phyloP scores from a whole-genome alignment of 2,888 invertebrate genomes.

The Melikaiella ostensackeni region DNA sequence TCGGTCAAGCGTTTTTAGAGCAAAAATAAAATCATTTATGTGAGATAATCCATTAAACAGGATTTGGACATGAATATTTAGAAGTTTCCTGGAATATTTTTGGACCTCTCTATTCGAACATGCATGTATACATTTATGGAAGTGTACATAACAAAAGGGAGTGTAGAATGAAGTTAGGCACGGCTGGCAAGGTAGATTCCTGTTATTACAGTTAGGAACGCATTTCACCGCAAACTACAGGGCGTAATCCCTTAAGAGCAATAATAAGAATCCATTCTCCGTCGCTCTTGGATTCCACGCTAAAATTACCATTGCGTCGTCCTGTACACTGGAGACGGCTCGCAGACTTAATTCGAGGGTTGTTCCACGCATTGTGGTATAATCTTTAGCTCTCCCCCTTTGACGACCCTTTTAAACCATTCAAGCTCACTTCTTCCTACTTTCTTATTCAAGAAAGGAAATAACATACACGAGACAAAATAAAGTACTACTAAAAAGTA shows the following conservation, averaged over 20 bases:
- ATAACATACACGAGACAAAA: constrained; percentile 25
- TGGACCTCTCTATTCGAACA: background rate
- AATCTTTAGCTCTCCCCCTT: constrained; percentile 58
- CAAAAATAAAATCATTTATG: too few species aligned
- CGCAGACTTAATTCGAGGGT: constrained; percentile 57
- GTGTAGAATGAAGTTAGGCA: constrained; percentile 34
- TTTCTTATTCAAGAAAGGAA: constrained; percentile 35
- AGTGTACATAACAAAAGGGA: constrained; percentile 18
- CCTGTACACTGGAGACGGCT: constrained; percentile 50
- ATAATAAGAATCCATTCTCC: constrained; percentile 75
- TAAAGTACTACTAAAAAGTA: background rate
- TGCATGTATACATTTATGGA: background rate
- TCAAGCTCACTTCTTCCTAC: constrained; percentile 49
- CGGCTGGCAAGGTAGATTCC: constrained; percentile 60
- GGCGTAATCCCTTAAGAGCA: constrained; percentile 76
- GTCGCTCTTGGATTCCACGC: constrained; percentile 56
- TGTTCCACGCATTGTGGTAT: constrained; percentile 58
- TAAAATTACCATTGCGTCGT: constrained; percentile 57
- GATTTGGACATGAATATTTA: background rate
- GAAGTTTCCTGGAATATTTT: background rate
- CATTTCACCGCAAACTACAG: constrained; percentile 70
- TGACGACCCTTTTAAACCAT: constrained; percentile 56
- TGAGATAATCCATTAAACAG: too few species aligned
- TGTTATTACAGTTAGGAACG: constrained; percentile 72
- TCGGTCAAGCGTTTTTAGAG: too few species aligned